Evolutionary conservation across 2,113 vertebrate species (phyloP).

Genomic region (Misgurnus mizolepis): DNA sequence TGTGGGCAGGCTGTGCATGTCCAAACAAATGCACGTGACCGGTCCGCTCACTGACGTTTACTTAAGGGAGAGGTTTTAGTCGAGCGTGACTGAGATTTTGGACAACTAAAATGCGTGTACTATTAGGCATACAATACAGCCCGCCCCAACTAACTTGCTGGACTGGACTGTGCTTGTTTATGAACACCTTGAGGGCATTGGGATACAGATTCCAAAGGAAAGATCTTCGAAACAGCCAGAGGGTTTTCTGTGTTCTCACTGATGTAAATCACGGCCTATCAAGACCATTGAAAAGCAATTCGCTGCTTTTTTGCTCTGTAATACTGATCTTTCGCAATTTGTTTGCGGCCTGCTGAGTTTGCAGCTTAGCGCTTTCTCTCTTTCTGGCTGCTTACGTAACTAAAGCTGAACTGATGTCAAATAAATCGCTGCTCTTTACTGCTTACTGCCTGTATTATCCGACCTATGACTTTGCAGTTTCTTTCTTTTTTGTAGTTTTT

Average conservation of each 20-base stretch:
- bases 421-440: not conserved
- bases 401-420: slow-evolving; percentile 7
- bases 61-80: not conserved
- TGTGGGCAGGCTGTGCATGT: not conserved
- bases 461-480: not conserved
- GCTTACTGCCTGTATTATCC: not conserved
- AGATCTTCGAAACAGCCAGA: not conserved
- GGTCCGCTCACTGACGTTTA: not conserved
- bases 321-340: slow-evolving; percentile 4
- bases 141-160: not conserved
- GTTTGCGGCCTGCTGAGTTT: slow-evolving; percentile 10
- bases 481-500: not conserved
- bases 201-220: not conserved
- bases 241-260: slow-evolving; percentile 4
- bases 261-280: not conserved
- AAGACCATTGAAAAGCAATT: not conserved
- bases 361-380: not conserved
- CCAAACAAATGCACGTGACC: not conserved
- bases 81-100: slow-evolving; percentile 1
- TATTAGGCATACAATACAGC: not conserved
- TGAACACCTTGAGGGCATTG: not conserved
- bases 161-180: slow-evolving; percentile 6
- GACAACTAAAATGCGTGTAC: not conserved
- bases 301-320: not conserved
- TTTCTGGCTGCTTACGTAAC: not conserved